Evolutionary conservation across 2,113 vertebrate genomes (phyloP), one percentile per base, ranked within the genome.

Genomic region (Brachyhypopomus gauderio): DNA sequence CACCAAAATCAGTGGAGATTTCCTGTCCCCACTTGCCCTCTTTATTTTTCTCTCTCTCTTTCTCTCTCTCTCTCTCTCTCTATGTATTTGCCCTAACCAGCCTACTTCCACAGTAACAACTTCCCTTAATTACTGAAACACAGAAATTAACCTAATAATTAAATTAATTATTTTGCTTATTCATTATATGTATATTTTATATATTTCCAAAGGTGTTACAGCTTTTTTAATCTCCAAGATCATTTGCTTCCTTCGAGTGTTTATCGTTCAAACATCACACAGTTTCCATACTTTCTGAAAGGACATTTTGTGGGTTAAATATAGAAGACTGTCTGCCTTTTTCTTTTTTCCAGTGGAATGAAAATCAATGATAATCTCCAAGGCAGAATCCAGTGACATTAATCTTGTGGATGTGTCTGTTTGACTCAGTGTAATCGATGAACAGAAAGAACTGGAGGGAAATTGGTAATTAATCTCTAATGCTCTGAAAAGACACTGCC

Each of bases 341-440:
- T 38, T 30, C 12, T 73, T 75, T 66, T 38, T 22, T 62, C 34
- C 30, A 52, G 60, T 8, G 30, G 48, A 81, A 75, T 67, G 79
- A 72, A 81, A 87, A 84, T 22, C 60, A 64, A 62, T 81, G 80
- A 30, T 45, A 78, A 75, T 75, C 72, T 48, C 41, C 55, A 67
- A 66, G 60, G 78, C 34, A 76, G 78, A 81, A 75, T 81, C 79
- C 71, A 72, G 62, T 72, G 74, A 72, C 79, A 81, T 81, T 75
- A 81, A 75, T 80, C 78, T 72, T 78, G 60, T 67, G 76, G 76
- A 63, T 73, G 75, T 73, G 74, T 72, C 75, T 78, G 59, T 56
- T 78, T 72, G 67, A 83, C 75, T 41, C 5, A 48, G 75, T 78
- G 81, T 48, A 73, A 74, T 63, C 41, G 60, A 78, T 83, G 63